A percentile compares a stretch with the other conserved stretches of the same genome.
Conservation (phyloP, 1,140 invertebrate species). For the Halictus rubicundus region DNA sequence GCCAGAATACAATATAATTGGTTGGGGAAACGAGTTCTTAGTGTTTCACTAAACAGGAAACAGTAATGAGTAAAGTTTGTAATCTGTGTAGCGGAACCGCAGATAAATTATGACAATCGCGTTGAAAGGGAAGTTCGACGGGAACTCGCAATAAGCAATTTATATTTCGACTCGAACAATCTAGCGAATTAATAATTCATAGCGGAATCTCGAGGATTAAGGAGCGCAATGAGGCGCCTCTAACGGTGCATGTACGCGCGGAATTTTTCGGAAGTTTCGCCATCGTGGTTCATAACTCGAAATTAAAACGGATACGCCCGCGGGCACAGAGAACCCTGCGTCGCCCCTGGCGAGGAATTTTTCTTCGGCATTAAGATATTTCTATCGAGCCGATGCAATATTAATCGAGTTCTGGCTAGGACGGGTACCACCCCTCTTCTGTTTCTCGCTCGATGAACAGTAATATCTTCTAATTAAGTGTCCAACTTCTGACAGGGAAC, state of each 20-base stretch:
- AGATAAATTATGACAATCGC: neutral
- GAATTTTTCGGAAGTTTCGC: neutral
- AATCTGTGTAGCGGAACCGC: too few species aligned
- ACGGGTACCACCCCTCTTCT: neutral
- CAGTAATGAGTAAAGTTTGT: too few species aligned
- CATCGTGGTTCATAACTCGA: neutral
- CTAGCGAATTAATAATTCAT: neutral
- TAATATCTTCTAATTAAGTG: constrained; percentile 11
- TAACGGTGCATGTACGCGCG: neutral
- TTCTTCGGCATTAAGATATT: neutral
- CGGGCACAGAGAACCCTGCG: neutral
- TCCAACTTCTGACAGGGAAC: neutral
- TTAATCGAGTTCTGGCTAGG: neutral
- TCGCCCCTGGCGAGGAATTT: neutral
- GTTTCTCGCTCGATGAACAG: neutral
- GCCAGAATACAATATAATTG: too few species aligned
- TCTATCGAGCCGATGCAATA: neutral
- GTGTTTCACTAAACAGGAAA: too few species aligned
- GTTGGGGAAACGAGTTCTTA: too few species aligned
- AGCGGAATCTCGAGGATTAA: neutral
- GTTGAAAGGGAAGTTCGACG: neutral
- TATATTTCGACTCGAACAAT: neutral
- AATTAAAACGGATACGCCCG: neutral
- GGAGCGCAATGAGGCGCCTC: neutral
- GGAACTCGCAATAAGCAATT: neutral